These are phyloP conservation scores for Drosophila punjabiensis DNA, from an alignment of 1,140 invertebrate species.

Conservation along the genomic window DNA sequence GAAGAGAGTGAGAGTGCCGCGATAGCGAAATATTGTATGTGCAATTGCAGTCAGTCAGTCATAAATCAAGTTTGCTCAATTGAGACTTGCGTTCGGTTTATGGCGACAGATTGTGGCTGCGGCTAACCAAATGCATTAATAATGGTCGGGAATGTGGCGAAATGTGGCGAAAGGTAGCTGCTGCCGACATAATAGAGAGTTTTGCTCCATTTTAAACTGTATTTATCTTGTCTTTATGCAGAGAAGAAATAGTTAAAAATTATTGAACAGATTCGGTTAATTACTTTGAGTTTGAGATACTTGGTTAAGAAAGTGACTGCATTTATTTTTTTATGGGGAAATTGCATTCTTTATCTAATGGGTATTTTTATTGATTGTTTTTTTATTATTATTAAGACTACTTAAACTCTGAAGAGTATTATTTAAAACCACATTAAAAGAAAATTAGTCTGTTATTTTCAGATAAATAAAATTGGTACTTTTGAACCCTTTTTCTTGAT, in stretches of 20 bases:
- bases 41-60: slow-evolving; percentile 15
- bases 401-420: not conserved
- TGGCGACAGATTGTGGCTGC: slow-evolving; percentile 47
- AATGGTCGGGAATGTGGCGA: slow-evolving; percentile 42
- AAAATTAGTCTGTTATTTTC: not conserved
- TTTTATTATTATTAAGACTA: not conserved
- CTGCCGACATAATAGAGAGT: slow-evolving; percentile 23
- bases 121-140: slow-evolving; percentile 35
- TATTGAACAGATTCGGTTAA: slow-evolving; percentile 2
- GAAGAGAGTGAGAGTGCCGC: slow-evolving; percentile 22
- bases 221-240: slow-evolving; percentile 15
- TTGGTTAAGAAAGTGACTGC: not conserved
- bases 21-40: slow-evolving; percentile 17
- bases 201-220: slow-evolving; percentile 7
- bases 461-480: not conserved
- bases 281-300: not conserved
- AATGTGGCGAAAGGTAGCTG: slow-evolving; percentile 39
- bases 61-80: slow-evolving; percentile 72
- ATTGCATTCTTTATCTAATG: not conserved
- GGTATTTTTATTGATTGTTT: not conserved
- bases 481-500: not conserved
- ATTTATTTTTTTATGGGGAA: not conserved
- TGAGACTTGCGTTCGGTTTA: slow-evolving; percentile 41
- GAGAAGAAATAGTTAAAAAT: slow-evolving; percentile 16
- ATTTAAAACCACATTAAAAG: slow-evolving; percentile 5